These are phyloP conservation scores for Muntiacus muntjak DNA, from an alignment of 2,113 vertebrate species.

Conservation along the genomic window DNA sequence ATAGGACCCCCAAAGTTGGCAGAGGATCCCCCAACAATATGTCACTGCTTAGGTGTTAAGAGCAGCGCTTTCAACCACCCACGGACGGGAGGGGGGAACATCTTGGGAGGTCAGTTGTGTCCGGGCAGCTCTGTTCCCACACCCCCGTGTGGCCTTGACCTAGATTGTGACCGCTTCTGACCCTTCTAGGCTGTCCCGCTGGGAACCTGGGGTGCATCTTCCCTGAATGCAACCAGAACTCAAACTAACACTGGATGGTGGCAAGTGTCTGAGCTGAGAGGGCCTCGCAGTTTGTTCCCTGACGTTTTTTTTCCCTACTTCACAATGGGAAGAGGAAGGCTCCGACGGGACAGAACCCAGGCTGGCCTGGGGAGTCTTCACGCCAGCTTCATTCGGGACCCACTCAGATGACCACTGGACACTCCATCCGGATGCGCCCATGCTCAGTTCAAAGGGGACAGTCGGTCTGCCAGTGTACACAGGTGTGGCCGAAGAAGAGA, in stretches of 20 bases:
- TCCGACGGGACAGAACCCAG: fast-evolving
- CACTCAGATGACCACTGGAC: not conserved
- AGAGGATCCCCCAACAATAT: fast-evolving
- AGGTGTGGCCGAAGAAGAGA: not conserved
- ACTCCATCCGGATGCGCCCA: too few relatives aligned
- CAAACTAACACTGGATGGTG: fast-evolving
- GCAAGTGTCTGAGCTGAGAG: not conserved
- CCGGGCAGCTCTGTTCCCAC: not conserved
- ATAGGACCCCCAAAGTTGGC: not conserved
- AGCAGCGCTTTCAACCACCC: not conserved
- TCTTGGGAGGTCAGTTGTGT: fast-evolving
- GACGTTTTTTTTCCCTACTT: not conserved
- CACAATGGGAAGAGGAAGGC: not conserved
- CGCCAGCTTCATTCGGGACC: not conserved
- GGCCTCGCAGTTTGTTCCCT: fast-evolving
- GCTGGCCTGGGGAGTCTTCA: not conserved
- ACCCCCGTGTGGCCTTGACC: fast-evolving
- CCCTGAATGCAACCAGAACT: not conserved
- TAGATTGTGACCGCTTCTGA: not conserved
- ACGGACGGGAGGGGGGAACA: not conserved
- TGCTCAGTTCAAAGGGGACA: not conserved
- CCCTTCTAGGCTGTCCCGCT: too few relatives aligned
- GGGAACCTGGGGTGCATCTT: fast-evolving
- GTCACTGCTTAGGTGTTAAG: not conserved
- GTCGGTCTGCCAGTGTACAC: not conserved